Evolutionary conservation across 53 echinoderm and acorn worm genomes (phyloP), one percentile per base, ranked within the genome.

Genomic region (Patiria pectinifera): DNA sequence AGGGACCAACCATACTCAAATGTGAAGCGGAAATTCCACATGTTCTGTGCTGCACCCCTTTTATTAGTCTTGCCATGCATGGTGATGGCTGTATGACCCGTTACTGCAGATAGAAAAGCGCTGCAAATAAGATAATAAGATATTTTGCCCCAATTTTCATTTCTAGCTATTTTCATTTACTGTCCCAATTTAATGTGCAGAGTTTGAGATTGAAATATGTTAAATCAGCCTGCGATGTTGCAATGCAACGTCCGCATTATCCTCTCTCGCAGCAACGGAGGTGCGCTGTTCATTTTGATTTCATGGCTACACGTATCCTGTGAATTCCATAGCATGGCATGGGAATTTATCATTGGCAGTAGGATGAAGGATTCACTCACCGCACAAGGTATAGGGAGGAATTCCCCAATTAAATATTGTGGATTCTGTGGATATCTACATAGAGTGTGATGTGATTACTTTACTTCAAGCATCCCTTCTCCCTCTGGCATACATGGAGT

Each of bases 381-480:
- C 23, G 66, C 66, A 66, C 14, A 66, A 14, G 6, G 15, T 22
- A 11, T 23, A 11, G 12, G 24, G 23, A 82, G 53, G 59, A 59
- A 82, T 82, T 21, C 82, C 82, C 82, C 15, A 82, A 82, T 82
- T 82, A 82, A 82, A 82, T 82, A 59, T 59, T 82, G 82, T 82
- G 79, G 46, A n/a, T 45, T 78, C 79, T 47, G 45, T 24, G 46
- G 47, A n/a, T 19, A 19, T 53, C 82, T 15, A 59, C 82, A 59
- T n/a, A 59, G 5, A 79, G 44, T 25, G 80, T n/a, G 74, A 23
- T 74, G 74, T 74, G 74, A 74, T 74, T 74, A 21, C 74, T 74
- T 66, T 74, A 23, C 74, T 24, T n/a, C 22, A 23, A 74, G 23
- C 74, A 24, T 79, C 47, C 43, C 46, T 53, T 6, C 53, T 53